phyloP scores from a whole-genome alignment of 1,140 invertebrate species.

The Drosophila subpulchrella region DNA sequence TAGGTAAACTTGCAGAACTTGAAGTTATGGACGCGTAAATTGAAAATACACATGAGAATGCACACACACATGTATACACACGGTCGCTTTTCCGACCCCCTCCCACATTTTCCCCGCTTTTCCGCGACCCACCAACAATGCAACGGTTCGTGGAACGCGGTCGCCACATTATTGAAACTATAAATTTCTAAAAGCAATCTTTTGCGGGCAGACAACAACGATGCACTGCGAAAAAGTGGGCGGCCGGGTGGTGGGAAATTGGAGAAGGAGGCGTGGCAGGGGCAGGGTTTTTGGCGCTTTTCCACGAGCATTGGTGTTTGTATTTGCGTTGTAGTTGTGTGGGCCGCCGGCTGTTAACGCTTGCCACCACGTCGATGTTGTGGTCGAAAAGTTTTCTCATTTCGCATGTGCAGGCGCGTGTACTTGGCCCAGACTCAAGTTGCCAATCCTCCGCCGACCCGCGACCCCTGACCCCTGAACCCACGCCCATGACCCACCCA shows the following conservation, averaged over 20 bases:
- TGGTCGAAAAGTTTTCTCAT: conserved; percentile 82
- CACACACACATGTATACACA: conserved; percentile 9
- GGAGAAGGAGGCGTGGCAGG: background rate
- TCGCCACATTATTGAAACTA: conserved; percentile 80
- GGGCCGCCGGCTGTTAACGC: conserved; percentile 46
- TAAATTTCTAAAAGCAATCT: conserved; percentile 81
- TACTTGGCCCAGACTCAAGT: conserved; percentile 39
- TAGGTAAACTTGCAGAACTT: conserved; percentile 77
- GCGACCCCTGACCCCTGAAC: background rate
- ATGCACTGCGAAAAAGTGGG: conserved; percentile 4
- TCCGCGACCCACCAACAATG: conserved; percentile 33
- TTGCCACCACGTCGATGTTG: conserved; percentile 64
- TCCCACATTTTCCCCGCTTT: background rate
- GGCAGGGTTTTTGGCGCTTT: conserved; percentile 15
- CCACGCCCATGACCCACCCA: background rate
- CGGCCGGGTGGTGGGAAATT: no score
- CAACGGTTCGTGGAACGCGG: conserved; percentile 56
- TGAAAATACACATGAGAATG: conserved; percentile 79
- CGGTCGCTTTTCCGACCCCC: conserved; percentile 1
- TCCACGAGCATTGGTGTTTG: conserved; percentile 10
- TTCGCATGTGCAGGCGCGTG: conserved; percentile 65
- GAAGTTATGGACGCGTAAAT: conserved; percentile 82
- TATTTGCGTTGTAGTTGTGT: conserved; percentile 53
- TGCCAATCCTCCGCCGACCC: background rate
- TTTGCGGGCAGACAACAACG: conserved; percentile 73